Evolutionary conservation across 2,797 vertebrate genomes (phyloP).

Genomic region (Brachyalestes nurse): DNA sequence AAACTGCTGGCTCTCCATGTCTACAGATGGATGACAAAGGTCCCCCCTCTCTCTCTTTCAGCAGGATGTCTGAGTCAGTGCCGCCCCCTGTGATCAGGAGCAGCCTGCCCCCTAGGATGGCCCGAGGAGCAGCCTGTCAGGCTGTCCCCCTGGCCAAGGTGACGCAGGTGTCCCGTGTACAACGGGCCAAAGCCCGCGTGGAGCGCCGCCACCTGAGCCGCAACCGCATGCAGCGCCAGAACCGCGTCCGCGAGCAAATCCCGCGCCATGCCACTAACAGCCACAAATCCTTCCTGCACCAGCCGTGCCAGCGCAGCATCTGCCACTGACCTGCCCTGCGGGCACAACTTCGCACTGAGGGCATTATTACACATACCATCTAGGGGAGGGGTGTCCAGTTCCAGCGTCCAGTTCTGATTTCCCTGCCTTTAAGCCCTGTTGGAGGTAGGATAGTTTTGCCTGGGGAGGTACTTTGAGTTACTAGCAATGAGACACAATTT

Average conservation of each 20-base stretch:
- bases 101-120: conserved; percentile 73
- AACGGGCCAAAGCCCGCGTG: conserved; percentile 86
- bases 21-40: not conserved
- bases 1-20: not conserved
- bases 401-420: not conserved
- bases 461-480: not conserved
- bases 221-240: conserved; percentile 92
- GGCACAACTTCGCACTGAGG: conserved; percentile 73
- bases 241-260: conserved; percentile 86
- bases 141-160: conserved; percentile 87
- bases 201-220: conserved; percentile 87
- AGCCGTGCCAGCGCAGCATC: conserved; percentile 93
- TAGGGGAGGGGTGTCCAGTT: not conserved
- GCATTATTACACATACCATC: conserved; percentile 44
- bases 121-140: conserved; percentile 77
- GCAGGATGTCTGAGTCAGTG: conserved; percentile 78
- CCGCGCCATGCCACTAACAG: conserved; percentile 75
- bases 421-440: not conserved
- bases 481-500: not conserved
- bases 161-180: conserved; percentile 86
- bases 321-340: conserved; percentile 85
- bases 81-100: conserved; percentile 69
- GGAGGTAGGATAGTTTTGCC: not conserved
- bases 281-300: conserved; percentile 89
- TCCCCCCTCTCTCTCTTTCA: conserved; percentile 39